phyloP scores from a whole-genome alignment of 2,888 invertebrate genomes.

The Lasioglossum morio region DNA sequence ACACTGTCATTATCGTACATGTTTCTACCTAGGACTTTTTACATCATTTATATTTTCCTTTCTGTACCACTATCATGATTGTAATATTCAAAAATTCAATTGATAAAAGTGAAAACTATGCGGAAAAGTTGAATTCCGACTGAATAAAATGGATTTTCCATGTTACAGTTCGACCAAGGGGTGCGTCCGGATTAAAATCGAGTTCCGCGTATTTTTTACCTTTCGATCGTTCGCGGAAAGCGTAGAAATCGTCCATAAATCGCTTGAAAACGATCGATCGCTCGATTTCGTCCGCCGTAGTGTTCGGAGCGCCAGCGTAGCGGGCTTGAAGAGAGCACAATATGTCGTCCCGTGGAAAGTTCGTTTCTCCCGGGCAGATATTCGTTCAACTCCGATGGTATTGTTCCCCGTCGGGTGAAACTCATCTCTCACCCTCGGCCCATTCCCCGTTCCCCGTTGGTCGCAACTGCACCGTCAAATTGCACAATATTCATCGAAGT shows the following conservation, averaged over 20 bases:
- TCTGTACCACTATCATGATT: not conserved
- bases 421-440: not conserved
- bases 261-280: not conserved
- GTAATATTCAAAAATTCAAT: not conserved
- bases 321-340: constrained; percentile 6
- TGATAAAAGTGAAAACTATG: not conserved
- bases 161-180: not conserved
- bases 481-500: constrained; percentile 31
- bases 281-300: constrained; percentile 11
- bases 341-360: constrained; percentile 34
- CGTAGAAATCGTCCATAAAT: not conserved
- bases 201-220: not conserved
- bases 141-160: not conserved
- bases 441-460: not conserved
- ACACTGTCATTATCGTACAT: not conserved
- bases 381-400: constrained; percentile 23
- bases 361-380: constrained; percentile 18
- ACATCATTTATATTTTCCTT: too few relatives aligned
- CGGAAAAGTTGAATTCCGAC: too few relatives aligned
- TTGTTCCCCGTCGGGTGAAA: constrained; percentile 27
- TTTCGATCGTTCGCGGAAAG: not conserved
- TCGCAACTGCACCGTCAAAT: constrained; percentile 11
- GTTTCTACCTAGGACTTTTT: not conserved
- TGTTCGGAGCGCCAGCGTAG: not conserved
- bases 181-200: not conserved